phyloP scores from a whole-genome alignment of 2,888 invertebrate species.

The Lasius platythorax region DNA sequence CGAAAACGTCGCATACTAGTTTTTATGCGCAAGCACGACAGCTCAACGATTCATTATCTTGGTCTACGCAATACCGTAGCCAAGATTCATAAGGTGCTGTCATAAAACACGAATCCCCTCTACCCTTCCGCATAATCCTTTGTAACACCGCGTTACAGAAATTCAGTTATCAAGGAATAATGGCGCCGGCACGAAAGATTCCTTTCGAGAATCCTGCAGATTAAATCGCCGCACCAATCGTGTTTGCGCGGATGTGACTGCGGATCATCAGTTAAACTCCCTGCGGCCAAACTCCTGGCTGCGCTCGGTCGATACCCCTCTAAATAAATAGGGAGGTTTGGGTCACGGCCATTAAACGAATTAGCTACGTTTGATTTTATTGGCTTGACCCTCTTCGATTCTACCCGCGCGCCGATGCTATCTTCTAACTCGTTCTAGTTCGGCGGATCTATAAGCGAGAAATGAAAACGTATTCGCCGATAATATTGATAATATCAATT shows the following conservation, averaged over 20 bases:
- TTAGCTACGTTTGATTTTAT: constrained; percentile 82
- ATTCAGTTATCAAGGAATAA: constrained; percentile 57
- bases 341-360: constrained; percentile 82
- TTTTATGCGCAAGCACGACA: constrained; percentile 20
- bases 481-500: constrained; percentile 43
- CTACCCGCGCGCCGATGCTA: constrained; percentile 26
- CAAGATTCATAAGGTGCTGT: constrained; percentile 17
- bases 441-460: constrained; percentile 50
- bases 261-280: constrained; percentile 75
- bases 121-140: constrained; percentile 15
- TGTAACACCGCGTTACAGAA: constrained; percentile 44
- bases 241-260: constrained; percentile 83
- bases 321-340: constrained; percentile 80
- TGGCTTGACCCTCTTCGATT: constrained; percentile 66
- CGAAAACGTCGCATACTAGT: constrained; percentile 32
- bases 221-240: constrained; percentile 81
- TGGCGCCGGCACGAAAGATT: constrained; percentile 66
- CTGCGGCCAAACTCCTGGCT: constrained; percentile 58
- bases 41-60: constrained; percentile 44
- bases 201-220: constrained; percentile 71
- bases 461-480: constrained; percentile 55
- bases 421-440: constrained; percentile 49
- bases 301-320: constrained; percentile 75
- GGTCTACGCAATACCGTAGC: not conserved
- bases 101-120: constrained; percentile 10